Base-by-base conservation (phyloP, 2,888 invertebrate genomes). In the Patella caerulea region DNA sequence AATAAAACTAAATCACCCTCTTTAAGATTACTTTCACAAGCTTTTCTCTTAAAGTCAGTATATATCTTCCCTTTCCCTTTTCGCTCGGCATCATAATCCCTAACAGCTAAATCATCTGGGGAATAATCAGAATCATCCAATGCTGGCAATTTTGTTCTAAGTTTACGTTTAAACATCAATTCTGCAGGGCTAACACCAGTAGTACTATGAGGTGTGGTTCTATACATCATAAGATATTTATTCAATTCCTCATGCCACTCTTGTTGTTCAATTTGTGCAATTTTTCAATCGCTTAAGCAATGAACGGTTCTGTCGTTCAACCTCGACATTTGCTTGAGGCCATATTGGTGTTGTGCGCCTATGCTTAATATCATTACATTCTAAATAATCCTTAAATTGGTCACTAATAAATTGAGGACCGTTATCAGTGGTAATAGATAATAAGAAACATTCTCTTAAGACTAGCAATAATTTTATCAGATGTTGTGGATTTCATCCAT, bases 141-240 rank as follows among this genome's bases (percentile, higher is more conserved):
- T 24, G 24, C 24, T 24, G 24, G 24, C 24, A 24, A 24, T 24
- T 24, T 24, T 24, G 24, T 24, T 24, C 24, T 24, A 24, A 24
- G 24, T 24, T 53, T 19, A 59, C 17, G 17, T 45, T 75, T 71
- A 73, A 75, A 80, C 78, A 81, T 72, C n/a, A 78, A 45, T 29
- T 79, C 74, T 14, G 79, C 70, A 45, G 81, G 78, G 65, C 55
- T 73, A n/a, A 65, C 74, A 45, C 81, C 81, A 71, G 81, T 81
- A 53, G 79, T 75, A 9, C n/a, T 70, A 71, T 80, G 81, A 45
- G 80, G 79, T n/a, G 80, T 81, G 3, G 75, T 70, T n/a, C 73
- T 56, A 71, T 80, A 81, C 17, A 72, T 59, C n/a, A 76, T 19
- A 34, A 78, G n/a, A 55, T 59, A 78, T 55, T 79, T 78, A 15